Percentiles rank a stretch among this genome's conserved stretches.
Evolutionary conservation across 1,140 invertebrate genomes (phyloP).

Genomic region (Caenorhabditis tropicalis): DNA sequence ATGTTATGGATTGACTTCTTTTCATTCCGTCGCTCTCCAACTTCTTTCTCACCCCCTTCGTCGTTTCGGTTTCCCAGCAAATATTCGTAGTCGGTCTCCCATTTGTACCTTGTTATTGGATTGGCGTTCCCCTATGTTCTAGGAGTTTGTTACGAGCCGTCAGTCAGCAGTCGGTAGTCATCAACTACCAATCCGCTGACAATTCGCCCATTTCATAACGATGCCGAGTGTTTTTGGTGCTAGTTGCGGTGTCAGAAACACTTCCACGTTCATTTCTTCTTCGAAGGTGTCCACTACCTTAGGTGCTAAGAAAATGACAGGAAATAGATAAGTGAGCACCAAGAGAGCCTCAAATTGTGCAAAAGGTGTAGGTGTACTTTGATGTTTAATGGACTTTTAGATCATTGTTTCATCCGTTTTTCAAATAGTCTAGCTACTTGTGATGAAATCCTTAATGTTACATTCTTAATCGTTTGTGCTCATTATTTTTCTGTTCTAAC

Average conservation of each 20-base stretch:
- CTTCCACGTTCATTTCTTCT: neutral
- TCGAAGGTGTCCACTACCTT: neutral
- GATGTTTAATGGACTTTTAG: neutral
- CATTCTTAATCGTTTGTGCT: too few species aligned
- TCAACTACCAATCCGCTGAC: neutral
- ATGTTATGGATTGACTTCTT: constrained; percentile 25
- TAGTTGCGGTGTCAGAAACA: neutral
- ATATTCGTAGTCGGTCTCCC: neutral
- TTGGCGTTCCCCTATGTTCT: constrained; percentile 11
- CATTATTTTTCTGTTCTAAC: neutral
- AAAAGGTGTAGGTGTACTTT: constrained; percentile 19
- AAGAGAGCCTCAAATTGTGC: neutral
- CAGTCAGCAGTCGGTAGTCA: neutral
- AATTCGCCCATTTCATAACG: constrained; percentile 14
- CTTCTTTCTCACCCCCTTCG: neutral
- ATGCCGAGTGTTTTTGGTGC: neutral
- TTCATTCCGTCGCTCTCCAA: neutral
- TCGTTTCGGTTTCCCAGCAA: neutral
- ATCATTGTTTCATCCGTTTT: neutral
- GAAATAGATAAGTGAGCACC: constrained; percentile 36
- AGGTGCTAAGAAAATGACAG: neutral
- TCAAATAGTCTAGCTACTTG: too few species aligned
- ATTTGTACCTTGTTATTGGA: constrained; percentile 26
- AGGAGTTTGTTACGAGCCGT: neutral
- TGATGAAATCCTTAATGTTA: neutral